Evolutionary conservation across 1,140 invertebrate genomes (phyloP), one percentile per base, ranked within the genome.

Genomic region (Drosophila biarmipes): DNA sequence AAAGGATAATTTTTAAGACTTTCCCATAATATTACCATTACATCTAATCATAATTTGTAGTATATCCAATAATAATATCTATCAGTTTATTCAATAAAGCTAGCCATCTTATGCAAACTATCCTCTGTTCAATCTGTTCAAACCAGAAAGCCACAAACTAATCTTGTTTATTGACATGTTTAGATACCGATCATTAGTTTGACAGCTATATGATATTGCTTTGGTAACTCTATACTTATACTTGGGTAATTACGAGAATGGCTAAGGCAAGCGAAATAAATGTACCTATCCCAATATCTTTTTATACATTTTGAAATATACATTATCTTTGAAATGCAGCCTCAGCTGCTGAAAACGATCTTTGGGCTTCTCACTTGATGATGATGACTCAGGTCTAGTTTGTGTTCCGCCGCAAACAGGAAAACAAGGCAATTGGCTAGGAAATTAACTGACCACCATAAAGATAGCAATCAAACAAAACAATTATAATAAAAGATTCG

Each of bases 401-500:
- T 73, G 34, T 21, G 15, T 37, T 45, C 40, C 2, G n/a, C 24
- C 6, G 10, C 24, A 48, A 64, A 19, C 21, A 68, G 62, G 49
- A 69, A 69, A 45, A 34, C 49, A 31, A 68, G 63, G 31, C 10
- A 42, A 48, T 19, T 56, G 48, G 24, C 19, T 34, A 11, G 24
- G n/a, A 46, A 69, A 56, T 69, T 46, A 69, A 40, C 40, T 34
- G 24, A 27, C 42, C n/a, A 45, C 35, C 12, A 40, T 56, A 40
- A 69, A 71, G 67, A 71, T 71, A 38, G 51, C 34, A 29, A 71
- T 71, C 67, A 48, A 69, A 71, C 19, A 38, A 69, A 46, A 21
- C 64, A 69, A 56, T 71, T 71, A 71, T 69, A 56, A 69, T 69
- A 56, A 56, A 69, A 69, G 14, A 56, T 68, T 56, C 21, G 12